Base-by-base conservation (phyloP, 2,113 vertebrate species). In the Cinclus mexicanus region DNA sequence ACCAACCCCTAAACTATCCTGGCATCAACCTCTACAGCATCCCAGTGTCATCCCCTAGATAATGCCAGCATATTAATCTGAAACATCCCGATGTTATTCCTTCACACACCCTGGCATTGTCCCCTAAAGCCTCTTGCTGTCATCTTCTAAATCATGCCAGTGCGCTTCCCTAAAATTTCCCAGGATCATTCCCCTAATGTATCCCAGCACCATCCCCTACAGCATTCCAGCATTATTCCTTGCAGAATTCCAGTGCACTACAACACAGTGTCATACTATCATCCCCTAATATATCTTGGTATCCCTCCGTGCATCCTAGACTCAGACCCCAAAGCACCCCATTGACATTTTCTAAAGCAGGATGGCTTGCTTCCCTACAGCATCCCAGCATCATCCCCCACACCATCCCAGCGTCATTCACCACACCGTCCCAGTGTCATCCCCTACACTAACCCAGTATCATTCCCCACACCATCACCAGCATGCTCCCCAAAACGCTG, bases 401-500 rank as follows among this genome's bases (percentile, higher is more conserved):
- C 13, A 46, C 0, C 16, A 50, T 41, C 57, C 57, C 35, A 15
- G 22, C 0, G 1, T 2, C 61, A 55, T 31, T 1, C 22, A 21
- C 57, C 1, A 19, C 2, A 10, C 0, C 5, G 42, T 26, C 18
- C 24, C 39, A 7, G 49, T 2, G 1, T 7, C 7, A 42, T 42
- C 3, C 24, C 59, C 31, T 0, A 17, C 5, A 29, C 0, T 2
- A 31, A 15, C 16, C 17, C 26, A 33, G 41, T 0, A 2, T 26
- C 37, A 77, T 33, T 3, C n/a, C 35, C 23, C 0, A 37, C 28
- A 47, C 20, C 28, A 57, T 17, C n/a, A 1, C 37, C 37, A 44
- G 39, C 11, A 7, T 50, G 11, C 21, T 44, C 46, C 37, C 33
- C 53, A 29, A 65, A 75, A 56, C 10, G 1, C 23, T 64, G 41